These are phyloP conservation scores for Meloe dianella DNA, from an alignment of 2,888 invertebrate species.

Conservation along the genomic window DNA sequence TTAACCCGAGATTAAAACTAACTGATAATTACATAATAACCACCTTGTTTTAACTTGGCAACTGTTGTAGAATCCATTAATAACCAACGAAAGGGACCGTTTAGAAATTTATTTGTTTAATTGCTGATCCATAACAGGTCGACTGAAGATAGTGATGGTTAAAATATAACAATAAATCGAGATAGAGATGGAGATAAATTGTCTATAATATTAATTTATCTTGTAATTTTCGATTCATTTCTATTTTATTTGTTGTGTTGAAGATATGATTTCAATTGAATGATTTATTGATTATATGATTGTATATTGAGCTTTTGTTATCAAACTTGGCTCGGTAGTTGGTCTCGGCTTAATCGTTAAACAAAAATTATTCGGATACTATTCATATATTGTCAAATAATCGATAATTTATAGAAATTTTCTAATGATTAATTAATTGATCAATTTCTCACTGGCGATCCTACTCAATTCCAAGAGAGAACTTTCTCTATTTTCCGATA, in stretches of 20 bases:
- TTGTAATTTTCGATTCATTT: background rate
- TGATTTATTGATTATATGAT: background rate
- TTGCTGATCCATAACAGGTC: constrained; percentile 59
- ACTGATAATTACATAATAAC: constrained; percentile 64
- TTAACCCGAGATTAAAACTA: constrained; percentile 63
- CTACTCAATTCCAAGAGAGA: background rate
- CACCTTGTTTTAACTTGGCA: constrained; percentile 57
- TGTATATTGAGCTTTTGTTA: background rate
- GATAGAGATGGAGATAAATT: background rate
- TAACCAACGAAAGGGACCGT: constrained; percentile 57
- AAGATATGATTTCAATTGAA: background rate
- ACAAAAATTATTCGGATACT: background rate
- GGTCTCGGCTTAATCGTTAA: background rate
- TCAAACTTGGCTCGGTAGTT: constrained; percentile 1
- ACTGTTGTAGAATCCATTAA: constrained; percentile 60
- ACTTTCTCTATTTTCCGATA: constrained; percentile 36
- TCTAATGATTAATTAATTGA: background rate
- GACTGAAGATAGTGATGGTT: constrained; percentile 25
- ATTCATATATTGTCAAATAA: constrained; percentile 1
- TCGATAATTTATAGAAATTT: background rate
- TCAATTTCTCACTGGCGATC: background rate
- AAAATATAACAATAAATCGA: background rate
- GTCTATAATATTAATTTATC: background rate
- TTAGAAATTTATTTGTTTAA: constrained; percentile 63
- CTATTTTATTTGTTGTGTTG: background rate